Conservation (phyloP, 1,140 invertebrate genomes). For the Psix sp. region DNA sequence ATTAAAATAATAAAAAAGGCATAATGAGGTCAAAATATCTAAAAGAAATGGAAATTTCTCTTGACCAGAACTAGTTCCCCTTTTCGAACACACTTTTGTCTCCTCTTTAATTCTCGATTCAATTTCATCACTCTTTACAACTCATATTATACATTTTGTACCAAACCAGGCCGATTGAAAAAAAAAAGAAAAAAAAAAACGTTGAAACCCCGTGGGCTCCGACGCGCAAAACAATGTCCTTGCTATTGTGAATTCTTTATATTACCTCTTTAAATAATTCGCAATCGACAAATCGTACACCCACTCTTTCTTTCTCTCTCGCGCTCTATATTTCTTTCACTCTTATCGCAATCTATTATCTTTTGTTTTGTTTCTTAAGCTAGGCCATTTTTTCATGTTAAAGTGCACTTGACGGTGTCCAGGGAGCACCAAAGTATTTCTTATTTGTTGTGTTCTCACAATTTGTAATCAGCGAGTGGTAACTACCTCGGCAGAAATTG, state of each 20-base stretch:
- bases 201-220: no score
- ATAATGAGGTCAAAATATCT: constrained; percentile 62
- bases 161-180: constrained; percentile 74
- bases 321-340: constrained; percentile 60
- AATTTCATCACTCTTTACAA: constrained; percentile 74
- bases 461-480: constrained; percentile 56
- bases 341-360: constrained; percentile 60
- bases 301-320: constrained; percentile 29
- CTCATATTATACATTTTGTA: constrained; percentile 71
- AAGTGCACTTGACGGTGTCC: constrained; percentile 76
- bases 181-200: no score
- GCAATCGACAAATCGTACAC: constrained; percentile 61
- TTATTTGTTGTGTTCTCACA: constrained; percentile 37
- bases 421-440: constrained; percentile 72
- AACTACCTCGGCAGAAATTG: constrained; percentile 75
- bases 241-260: constrained; percentile 72
- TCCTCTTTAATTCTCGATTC: constrained; percentile 2
- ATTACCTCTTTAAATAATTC: constrained; percentile 74
- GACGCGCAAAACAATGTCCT: constrained; percentile 71
- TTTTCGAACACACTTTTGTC: constrained; percentile 57
- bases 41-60: constrained; percentile 76
- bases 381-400: constrained; percentile 74
- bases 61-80: constrained; percentile 76
- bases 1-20: constrained; percentile 43
- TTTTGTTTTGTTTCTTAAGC: constrained; percentile 61